Evolutionary conservation across 2,797 vertebrate genomes (phyloP).

Genomic region (Yasuhikotakia modesta): DNA sequence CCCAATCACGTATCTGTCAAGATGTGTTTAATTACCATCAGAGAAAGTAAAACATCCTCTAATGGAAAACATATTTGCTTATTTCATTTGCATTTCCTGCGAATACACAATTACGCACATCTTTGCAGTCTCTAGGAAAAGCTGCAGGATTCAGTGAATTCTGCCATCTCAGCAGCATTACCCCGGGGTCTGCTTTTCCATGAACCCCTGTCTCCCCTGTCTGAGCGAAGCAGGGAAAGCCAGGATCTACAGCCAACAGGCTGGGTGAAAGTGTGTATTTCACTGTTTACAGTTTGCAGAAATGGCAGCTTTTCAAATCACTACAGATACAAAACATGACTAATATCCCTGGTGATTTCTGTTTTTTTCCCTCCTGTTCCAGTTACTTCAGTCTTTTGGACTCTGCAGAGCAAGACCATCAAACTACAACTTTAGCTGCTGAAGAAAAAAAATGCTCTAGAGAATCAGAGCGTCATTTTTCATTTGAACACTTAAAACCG

Average conservation of each 20-base stretch:
- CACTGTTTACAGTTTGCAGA: slow-evolving; percentile 56
- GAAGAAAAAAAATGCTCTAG: not conserved
- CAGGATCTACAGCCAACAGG: slow-evolving; percentile 61
- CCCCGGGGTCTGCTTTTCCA: slow-evolving; percentile 64
- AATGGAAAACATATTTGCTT: slow-evolving; percentile 49
- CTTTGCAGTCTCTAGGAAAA: slow-evolving; percentile 48
- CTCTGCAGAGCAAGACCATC: not conserved
- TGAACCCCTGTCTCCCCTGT: slow-evolving; percentile 56
- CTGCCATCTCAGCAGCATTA: slow-evolving; percentile 46
- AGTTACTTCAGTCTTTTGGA: not conserved
- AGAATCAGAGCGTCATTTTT: not conserved
- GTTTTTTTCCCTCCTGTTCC: not conserved
- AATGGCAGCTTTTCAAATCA: slow-evolving; percentile 58
- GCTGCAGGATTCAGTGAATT: slow-evolving; percentile 48
- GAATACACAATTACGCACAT: slow-evolving; percentile 46
- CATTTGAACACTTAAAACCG: not conserved
- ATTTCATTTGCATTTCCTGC: slow-evolving; percentile 35
- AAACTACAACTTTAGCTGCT: not conserved
- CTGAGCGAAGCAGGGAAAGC: slow-evolving; percentile 56
- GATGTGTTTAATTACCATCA: slow-evolving; percentile 26
- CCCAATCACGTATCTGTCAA: slow-evolving; percentile 30
- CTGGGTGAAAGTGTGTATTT: slow-evolving; percentile 34
- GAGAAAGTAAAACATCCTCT: slow-evolving; percentile 31
- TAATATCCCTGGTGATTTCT: slow-evolving; percentile 39
- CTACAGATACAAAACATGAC: slow-evolving; percentile 59